Percentiles rank a stretch among this genome's conserved stretches.
phyloP scores from a whole-genome alignment of 2,113 vertebrate species.

The Rhinolophus ferrumequinum region DNA sequence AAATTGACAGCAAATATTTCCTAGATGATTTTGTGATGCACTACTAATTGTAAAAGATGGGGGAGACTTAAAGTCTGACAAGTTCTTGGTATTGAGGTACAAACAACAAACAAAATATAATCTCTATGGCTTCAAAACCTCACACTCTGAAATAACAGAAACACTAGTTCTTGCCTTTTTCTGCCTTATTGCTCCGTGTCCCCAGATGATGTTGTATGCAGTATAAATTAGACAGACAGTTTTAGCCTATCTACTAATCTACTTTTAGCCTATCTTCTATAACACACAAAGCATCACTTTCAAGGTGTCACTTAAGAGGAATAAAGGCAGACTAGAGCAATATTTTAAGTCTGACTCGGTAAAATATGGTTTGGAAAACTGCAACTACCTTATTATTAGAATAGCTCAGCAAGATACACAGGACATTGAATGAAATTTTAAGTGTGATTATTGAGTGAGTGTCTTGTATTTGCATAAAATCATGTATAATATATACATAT shows the following conservation, averaged over 20 bases:
- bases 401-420: conserved; percentile 40
- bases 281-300: conserved; percentile 67
- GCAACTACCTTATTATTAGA: neutral
- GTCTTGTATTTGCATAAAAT: conserved; percentile 54
- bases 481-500: neutral
- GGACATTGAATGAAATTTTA: neutral
- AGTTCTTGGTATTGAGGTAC: conserved; percentile 3
- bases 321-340: conserved; percentile 59
- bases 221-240: conserved; percentile 73
- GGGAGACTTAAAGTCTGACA: conserved; percentile 33
- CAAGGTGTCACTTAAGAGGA: conserved; percentile 65
- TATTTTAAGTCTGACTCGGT: conserved; percentile 62
- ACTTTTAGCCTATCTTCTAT: conserved; percentile 60
- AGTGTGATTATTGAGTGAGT: conserved; percentile 12
- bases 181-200: conserved; percentile 59
- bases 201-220: conserved; percentile 34
- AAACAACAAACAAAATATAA: conserved; percentile 26
- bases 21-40: neutral
- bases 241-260: no score
- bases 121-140: neutral
- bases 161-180: conserved; percentile 27
- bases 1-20: conserved; percentile 21
- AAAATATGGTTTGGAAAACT: conserved; percentile 57
- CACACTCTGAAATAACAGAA: neutral
- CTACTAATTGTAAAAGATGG: neutral